Evolutionary conservation across 1,140 invertebrate species (phyloP), one percentile per base, ranked within the genome.

Genomic region (Frieseomelitta varia): DNA sequence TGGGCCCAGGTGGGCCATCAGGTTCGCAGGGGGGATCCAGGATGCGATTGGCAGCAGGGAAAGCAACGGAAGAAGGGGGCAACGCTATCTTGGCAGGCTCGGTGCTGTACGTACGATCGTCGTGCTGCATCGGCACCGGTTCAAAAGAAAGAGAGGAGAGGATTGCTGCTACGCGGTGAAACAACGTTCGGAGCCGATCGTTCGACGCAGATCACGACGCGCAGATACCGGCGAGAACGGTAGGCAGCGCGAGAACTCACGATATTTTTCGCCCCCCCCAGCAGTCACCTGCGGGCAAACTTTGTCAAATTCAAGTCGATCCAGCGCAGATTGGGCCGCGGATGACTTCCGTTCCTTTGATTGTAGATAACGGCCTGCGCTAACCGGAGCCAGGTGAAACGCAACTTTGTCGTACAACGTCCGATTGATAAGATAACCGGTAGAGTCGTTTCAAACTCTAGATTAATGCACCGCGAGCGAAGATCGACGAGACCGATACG

Each of bases 1-100:
- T 91, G 93, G 93, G 90, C 93, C 53, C 92, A 91, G 87, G 85
- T 91, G 88, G 91, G 88, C 92, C 91, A 91, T 89, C 89, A 86
- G 90, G 65, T 88, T 84, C 84, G 88, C 81, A 85, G 88, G 88
- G 80, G 90, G 90, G 88, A 85, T 85, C 88, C 89, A 91, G 84
- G 88, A 91, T 88, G 88, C 92, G 81, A 91, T 91, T 88, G 92
- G 91, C 91, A 91, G 87, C 87, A 83, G 63, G 67, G 74, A 88
- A 74, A 82, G 88, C 68, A 34, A 58, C 61, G 30, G 58, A 81
- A 53, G 87, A 79, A 88, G 86, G 86, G 86, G 68, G 76, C 68
- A 85, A 65, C 39, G 24, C 39, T 61, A 61, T 67, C 75, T 68
- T 58, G 53, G 63, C 21, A 79, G 75, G 39, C 75, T 56, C 39